A percentile compares a stretch with the other conserved stretches of the same genome.
phyloP scores from a whole-genome alignment of 2,797 vertebrate species.

The Sylvia borin region DNA sequence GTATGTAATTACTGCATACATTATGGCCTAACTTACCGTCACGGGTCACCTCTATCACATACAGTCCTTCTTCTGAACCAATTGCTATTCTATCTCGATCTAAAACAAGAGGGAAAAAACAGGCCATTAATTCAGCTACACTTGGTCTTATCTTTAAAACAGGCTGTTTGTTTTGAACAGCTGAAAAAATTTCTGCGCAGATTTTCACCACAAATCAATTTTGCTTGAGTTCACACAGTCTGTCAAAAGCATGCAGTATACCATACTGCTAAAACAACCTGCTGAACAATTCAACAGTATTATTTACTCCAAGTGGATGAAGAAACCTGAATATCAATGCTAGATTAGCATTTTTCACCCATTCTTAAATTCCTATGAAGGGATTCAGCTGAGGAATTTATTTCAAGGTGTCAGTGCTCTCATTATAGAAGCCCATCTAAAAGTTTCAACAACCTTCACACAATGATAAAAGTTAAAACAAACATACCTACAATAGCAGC shows the following conservation, averaged over 20 bases:
- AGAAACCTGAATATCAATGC: background rate
- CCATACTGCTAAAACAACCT: background rate
- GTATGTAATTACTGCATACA: background rate
- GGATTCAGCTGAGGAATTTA: constrained; percentile 29
- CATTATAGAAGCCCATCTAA: background rate
- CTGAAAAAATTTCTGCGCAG: background rate
- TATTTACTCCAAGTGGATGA: background rate
- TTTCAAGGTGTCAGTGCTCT: background rate
- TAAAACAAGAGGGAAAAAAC: constrained; percentile 49
- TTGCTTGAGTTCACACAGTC: background rate
- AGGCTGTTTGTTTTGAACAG: background rate
- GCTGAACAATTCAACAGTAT: background rate
- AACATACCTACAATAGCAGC: constrained; percentile 88
- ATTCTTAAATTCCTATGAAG: background rate
- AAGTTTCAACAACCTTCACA: background rate
- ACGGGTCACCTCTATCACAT: constrained; percentile 93
- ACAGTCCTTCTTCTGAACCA: constrained; percentile 94
- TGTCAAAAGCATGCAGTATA: background rate
- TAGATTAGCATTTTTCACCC: background rate
- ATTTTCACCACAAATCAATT: constrained; percentile 8
- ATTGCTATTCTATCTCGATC: constrained; percentile 92
- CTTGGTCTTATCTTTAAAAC: background rate
- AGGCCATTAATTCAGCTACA: constrained; percentile 9
- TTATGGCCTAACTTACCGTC: constrained; percentile 84
- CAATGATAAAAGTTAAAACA: background rate